phyloP scores from a whole-genome alignment of 2,888 invertebrate genomes.

The Sialis fuliginosa region DNA sequence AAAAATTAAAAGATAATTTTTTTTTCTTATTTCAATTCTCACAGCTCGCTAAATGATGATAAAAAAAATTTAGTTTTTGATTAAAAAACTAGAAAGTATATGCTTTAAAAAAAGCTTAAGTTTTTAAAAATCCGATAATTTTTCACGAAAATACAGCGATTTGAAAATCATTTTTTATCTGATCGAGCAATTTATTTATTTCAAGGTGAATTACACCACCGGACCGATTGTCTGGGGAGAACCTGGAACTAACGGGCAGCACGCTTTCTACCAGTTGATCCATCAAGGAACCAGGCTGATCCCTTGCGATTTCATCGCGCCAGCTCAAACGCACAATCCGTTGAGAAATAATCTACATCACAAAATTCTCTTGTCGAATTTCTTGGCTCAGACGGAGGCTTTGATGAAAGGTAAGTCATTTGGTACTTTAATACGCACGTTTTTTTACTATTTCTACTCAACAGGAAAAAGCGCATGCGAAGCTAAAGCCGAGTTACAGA shows the following conservation, averaged over 20 bases:
- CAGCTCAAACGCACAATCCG: constrained; percentile 83
- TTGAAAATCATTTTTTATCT: no score
- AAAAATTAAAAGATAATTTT: no score
- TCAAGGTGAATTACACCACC: constrained; percentile 34
- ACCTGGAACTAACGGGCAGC: constrained; percentile 98
- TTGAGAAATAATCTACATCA: constrained; percentile 68
- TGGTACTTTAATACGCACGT: neutral
- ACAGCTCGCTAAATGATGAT: no score
- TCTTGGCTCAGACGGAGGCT: constrained; percentile 97
- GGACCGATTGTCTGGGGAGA: constrained; percentile 94
- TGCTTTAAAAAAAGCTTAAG: no score
- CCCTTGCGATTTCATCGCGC: constrained; percentile 93
- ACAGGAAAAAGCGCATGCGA: constrained; percentile 24
- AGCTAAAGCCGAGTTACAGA: constrained; percentile 64
- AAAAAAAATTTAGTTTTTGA: no score
- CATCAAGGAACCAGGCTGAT: constrained; percentile 81
- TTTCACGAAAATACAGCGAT: no score
- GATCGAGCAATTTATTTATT: no score
- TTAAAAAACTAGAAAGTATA: no score
- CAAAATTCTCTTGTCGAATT: constrained; percentile 89
- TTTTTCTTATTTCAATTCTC: no score
- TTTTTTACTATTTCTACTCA: no score
- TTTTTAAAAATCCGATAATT: no score
- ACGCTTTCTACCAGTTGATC: constrained; percentile 98
- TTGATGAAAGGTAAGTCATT: constrained; percentile 53